phyloP scores from a whole-genome alignment of 2,113 vertebrate species.

The Microtus oregoni region DNA sequence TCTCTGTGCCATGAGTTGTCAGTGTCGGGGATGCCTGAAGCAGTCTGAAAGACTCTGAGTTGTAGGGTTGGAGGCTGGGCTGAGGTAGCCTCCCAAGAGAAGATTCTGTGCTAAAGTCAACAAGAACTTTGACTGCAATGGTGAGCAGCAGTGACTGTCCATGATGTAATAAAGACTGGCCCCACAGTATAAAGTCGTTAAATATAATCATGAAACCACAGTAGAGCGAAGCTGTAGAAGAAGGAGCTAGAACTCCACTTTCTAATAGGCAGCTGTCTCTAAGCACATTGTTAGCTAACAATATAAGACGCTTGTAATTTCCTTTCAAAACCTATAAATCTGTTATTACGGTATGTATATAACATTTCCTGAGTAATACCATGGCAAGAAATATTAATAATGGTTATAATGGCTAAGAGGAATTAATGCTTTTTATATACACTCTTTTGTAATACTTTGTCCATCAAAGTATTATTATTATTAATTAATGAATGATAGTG shows the following conservation, averaged over 20 bases:
- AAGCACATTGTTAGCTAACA: background rate
- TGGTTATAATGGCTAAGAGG: background rate
- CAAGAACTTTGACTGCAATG: background rate
- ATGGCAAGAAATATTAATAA: slow-evolving; percentile 7
- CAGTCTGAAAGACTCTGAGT: background rate
- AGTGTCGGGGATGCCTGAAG: background rate
- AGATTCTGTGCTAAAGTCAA: background rate
- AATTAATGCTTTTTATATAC: slow-evolving; percentile 19
- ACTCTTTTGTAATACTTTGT: background rate
- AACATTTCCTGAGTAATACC: background rate
- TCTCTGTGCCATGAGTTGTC: background rate
- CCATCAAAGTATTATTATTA: background rate
- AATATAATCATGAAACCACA: slow-evolving; percentile 1
- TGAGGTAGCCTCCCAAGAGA: background rate
- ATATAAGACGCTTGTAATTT: background rate
- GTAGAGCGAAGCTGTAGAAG: background rate
- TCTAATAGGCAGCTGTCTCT: background rate
- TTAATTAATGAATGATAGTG: background rate
- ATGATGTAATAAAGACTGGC: background rate
- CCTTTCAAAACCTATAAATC: slow-evolving; percentile 24
- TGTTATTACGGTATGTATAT: background rate
- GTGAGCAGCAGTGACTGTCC: slow-evolving; percentile 23
- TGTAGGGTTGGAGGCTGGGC: background rate
- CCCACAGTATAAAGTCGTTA: slow-evolving; percentile 30
- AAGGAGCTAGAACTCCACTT: background rate